Evolutionary conservation across 2,888 invertebrate species (phyloP), one percentile per base, ranked within the genome.

Genomic region (Kryphioiulus occultus): DNA sequence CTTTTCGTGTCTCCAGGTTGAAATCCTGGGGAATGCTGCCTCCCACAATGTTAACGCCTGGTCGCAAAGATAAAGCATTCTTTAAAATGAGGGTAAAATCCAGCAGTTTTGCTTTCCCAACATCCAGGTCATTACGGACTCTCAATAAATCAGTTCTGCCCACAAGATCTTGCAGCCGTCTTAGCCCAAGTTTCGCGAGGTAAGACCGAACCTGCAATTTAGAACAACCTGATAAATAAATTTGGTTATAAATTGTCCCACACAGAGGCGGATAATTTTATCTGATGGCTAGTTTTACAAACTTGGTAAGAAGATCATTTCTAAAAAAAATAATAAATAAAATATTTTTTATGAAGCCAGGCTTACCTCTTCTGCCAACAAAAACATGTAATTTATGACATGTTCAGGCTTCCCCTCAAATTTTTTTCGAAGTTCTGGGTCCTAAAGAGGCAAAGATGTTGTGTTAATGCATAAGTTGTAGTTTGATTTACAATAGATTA

Each of bases 391-490:
- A 93, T 99, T 99, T 91, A 99, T 94, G 68, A 99, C 98, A 92
- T 99, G 96, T 91, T 99, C 99, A 0, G 99, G 99, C 91, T 98
- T 97, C 82, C 99, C 99, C 82, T 96, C 96, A 92, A 99, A 99
- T 92, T 99, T 99, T 92, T 97, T 96, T 39, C 99, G 94, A 86
- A 99, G 93, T 19, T 96, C 94, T 0, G 99, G 99, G 93, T 99
- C 99, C 92, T 93, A 89, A 47, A 30, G 53, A 53, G 0, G 35
- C 35, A 86, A 22, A 47, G 42, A 85, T 12, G 39, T n/a, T 22
- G 32, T 30, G 86, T 47, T 42, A 39, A 39, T 44, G 22, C 35
- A 87, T n/a, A 53, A 44, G n/a, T 32, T 35, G n/a, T 3, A 30
- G 12, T 53, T 86, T 53, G 19, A n/a, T 35, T 26, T 53, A 17